Evolutionary conservation across 2,888 invertebrate genomes (phyloP), one percentile per base, ranked within the genome.

Genomic region (Meghimatium bilineatum): DNA sequence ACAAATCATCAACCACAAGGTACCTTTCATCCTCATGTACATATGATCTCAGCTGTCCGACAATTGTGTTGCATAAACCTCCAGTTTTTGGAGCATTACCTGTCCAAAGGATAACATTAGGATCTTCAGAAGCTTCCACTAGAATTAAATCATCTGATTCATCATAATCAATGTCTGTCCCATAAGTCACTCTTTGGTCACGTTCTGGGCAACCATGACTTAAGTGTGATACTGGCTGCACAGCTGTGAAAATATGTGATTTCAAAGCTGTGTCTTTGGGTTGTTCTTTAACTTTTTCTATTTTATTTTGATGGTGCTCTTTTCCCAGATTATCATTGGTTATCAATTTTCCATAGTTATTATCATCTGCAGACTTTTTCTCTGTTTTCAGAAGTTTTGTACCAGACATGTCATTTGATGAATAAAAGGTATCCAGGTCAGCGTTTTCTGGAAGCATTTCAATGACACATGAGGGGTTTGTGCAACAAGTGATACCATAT

Each of bases 1-100:
- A 80, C n/a, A 84, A 38, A 66, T 84, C 84, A 67, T 79, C 76
- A 36, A 84, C 76, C 38, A 84, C 84, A 29, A 84, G 71, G 44
- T 49, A 84, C 69, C 76, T 76, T 23, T 84, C 80, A 38, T 60
- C 36, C 38, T 80, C 56, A 66, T 84, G 71, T 12, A 34, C 38
- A 34, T 80, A 84, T 14, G 80, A 80, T 44, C 84, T 76, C 63
- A 84, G 44, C 32, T 76, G 80, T 17, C 84, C 84, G 17, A 80
- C 71, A 38, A 80, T 60, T 14, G 84, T 80, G 74, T 84, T 84
- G 34, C 75, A 80, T 0, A 84, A 8, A 1, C 80, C 74, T 38
- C 84, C 80, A 80, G 38, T 32, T 63, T 76, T 80, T n/a, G 80
- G 69, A 29, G 34, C 69, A 44, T 71, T 36, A 44, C 52, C 80